These are phyloP conservation scores for Scalopus aquaticus DNA, from an alignment of 2,113 vertebrate species.

Conservation along the genomic window DNA sequence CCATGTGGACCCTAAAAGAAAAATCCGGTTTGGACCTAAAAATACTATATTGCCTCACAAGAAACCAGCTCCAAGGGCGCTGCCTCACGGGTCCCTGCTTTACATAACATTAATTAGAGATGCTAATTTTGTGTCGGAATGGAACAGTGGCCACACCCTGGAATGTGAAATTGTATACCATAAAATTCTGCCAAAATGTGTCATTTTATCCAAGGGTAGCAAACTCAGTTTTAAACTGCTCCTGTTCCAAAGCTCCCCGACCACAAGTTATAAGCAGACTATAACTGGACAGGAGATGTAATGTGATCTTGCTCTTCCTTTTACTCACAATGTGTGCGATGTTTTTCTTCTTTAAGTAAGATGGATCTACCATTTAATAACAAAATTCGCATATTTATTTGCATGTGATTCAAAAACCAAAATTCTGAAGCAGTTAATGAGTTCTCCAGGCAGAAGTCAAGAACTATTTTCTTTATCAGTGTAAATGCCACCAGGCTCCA, in stretches of 20 bases:
- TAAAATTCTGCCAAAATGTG: conserved; percentile 46
- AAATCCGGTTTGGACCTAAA: conserved; percentile 75
- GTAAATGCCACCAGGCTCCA: not conserved
- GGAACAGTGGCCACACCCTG: conserved; percentile 12
- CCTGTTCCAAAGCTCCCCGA: not conserved
- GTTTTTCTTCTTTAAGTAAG: not conserved
- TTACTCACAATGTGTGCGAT: not conserved
- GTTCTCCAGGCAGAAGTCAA: not conserved
- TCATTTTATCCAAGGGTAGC: conserved; percentile 18
- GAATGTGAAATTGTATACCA: conserved; percentile 47
- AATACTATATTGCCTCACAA: conserved; percentile 69
- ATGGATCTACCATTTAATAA: not conserved
- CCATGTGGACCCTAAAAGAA: conserved; percentile 73
- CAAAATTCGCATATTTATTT: not conserved
- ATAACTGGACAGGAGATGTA: not conserved
- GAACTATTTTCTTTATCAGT: not conserved
- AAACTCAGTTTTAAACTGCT: conserved; percentile 25
- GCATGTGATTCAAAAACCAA: not conserved
- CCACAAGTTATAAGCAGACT: not conserved
- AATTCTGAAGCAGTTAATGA: not conserved
- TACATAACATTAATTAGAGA: conserved; percentile 70
- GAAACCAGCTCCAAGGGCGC: conserved; percentile 5
- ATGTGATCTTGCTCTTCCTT: not conserved
- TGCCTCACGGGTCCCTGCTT: conserved; percentile 43
- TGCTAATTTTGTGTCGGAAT: conserved; percentile 54